Base-by-base conservation (phyloP, 2,113 vertebrate species). In the Solea senegalensis region DNA sequence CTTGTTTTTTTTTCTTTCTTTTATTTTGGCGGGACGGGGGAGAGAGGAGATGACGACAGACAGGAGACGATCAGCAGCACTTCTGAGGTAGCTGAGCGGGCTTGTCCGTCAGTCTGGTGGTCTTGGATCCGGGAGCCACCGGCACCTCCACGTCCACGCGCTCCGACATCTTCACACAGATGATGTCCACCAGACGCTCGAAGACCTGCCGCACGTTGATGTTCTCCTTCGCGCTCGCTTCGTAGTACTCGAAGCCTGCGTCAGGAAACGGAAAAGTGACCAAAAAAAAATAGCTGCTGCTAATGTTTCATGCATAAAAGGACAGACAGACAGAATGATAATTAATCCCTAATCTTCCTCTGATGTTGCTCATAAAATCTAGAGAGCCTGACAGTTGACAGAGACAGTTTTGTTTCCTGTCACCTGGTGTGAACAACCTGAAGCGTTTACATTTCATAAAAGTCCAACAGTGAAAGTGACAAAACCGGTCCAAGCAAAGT, bases 151-250 rank as follows among this genome's bases (percentile, higher is more conserved):
- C 93, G 16, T 98, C 97, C 75, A 97, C 92, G 0, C 95, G 96
- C 89, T 99, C 97, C 0, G 96, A 98, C 97, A 98, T 99, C 93
- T 99, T 99, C 72, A 98, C 95, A 3, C 97, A 99, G 92, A 99
- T 99, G 79, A 98, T 95, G 92, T 98, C 97, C 58, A 99, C 97
- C 1, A 99, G 94, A 2, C 96, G 94, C 83, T 99, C 98, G 6
- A 99, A 99, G 63, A 97, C 96, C 92, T 99, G 97, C 76, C 95
- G 95, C 73, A 99, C 97, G 0, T 97, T 97, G 91, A 99, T 96
- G 87, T 99, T 99, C 91, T 99, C 98, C 91, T 99, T 99, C 80
- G 98, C 96, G 6, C 98, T 99, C 8, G 96, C 95, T 92, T 99
- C 98, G 16, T 95, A 99, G 85, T 98, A 99, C 84, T 99, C 97